A percentile compares a stretch with the other conserved stretches of the same genome.
Evolutionary conservation across 2,113 vertebrate species (phyloP).

Genomic region (Hippocampus abdominalis): DNA sequence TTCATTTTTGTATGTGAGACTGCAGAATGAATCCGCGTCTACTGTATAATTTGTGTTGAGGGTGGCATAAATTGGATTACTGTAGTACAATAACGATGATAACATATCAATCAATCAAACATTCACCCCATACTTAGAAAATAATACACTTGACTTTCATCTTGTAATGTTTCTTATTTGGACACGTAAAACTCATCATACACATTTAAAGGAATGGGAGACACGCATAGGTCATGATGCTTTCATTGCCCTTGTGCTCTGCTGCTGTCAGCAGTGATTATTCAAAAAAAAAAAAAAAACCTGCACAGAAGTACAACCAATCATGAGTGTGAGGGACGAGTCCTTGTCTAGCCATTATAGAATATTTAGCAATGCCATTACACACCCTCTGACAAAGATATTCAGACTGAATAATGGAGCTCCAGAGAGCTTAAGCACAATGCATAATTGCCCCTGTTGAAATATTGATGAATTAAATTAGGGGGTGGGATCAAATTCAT

Average conservation of each 20-base stretch:
- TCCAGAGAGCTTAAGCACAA: conserved; percentile 64
- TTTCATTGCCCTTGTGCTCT: conserved; percentile 40
- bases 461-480: conserved; percentile 79
- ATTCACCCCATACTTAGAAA: conserved; percentile 26
- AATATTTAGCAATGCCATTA: conserved; percentile 72
- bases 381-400: conserved; percentile 67
- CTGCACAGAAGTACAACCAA: conserved; percentile 48
- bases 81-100: conserved; percentile 8
- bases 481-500: conserved; percentile 79
- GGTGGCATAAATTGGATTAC: not conserved
- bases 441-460: conserved; percentile 74
- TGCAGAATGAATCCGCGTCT: conserved; percentile 5
- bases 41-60: conserved; percentile 17
- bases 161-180: conserved; percentile 39
- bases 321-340: conserved; percentile 55
- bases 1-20: conserved; percentile 19
- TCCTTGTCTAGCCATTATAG: conserved; percentile 47
- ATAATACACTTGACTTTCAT: conserved; percentile 30
- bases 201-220: conserved; percentile 8
- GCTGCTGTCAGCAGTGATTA: conserved; percentile 51
- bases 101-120: conserved; percentile 28
- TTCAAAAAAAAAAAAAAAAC: conserved; percentile 40
- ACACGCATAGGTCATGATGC: conserved; percentile 8
- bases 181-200: conserved; percentile 23
- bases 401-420: conserved; percentile 63